These are phyloP conservation scores for Percina caprodes DNA, from an alignment of 2,113 vertebrate genomes.

Conservation along the genomic window DNA sequence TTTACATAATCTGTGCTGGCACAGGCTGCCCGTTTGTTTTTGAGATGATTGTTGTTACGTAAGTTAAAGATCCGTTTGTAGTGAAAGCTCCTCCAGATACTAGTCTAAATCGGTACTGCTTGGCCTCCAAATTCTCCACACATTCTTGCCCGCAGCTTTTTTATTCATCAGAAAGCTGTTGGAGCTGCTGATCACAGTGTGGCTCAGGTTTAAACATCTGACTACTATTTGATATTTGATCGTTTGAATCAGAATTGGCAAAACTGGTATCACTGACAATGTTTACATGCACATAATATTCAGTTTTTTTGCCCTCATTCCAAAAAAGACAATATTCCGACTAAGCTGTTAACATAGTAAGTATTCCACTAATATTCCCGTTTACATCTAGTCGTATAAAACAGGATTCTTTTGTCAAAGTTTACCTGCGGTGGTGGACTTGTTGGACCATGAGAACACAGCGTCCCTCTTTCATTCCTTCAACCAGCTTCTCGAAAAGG, in stretches of 20 bases:
- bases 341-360: too few relatives aligned
- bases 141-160: background rate
- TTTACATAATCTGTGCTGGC: conserved; percentile 10
- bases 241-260: background rate
- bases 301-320: background rate
- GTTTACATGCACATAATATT: too few relatives aligned
- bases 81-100: conserved; percentile 22
- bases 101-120: conserved; percentile 15
- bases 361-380: too few relatives aligned
- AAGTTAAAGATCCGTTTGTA: conserved; percentile 7
- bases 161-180: background rate
- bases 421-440: too few relatives aligned
- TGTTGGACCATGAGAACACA: too few relatives aligned
- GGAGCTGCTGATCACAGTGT: background rate
- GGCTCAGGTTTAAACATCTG: background rate
- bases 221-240: background rate
- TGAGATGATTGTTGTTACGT: conserved; percentile 5
- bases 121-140: background rate
- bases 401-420: too few relatives aligned
- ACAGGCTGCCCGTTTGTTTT: background rate
- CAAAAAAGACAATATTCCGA: too few relatives aligned
- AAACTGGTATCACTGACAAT: background rate
- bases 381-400: too few relatives aligned
- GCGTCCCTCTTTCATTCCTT: too few relatives aligned
- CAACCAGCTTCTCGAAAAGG: too few relatives aligned